Percentiles rank a stretch among this genome's conserved stretches.
These are phyloP conservation scores for Tonatia bakeri DNA, from an alignment of 2,113 vertebrate species.

Conservation along the genomic window DNA sequence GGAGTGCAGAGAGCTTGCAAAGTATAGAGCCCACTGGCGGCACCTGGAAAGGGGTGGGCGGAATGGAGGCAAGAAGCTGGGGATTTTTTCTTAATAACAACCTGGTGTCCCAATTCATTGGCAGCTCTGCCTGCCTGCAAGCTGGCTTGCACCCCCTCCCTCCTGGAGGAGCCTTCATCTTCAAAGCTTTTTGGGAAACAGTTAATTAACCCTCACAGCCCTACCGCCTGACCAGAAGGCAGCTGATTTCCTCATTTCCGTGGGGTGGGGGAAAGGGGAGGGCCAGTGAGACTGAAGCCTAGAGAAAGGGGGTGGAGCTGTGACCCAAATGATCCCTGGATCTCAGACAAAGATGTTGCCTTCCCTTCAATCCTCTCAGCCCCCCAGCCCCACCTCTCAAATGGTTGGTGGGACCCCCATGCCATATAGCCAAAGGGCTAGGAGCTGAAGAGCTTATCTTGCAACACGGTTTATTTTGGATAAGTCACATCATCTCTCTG, in stretches of 20 bases:
- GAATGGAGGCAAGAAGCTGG: slow-evolving; percentile 45
- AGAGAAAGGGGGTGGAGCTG: not conserved
- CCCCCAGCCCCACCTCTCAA: not conserved
- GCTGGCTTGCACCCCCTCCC: not conserved
- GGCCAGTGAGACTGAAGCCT: not conserved
- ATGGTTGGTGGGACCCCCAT: not conserved
- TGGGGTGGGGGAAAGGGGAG: not conserved
- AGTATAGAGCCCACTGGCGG: slow-evolving; percentile 23
- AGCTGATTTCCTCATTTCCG: not conserved
- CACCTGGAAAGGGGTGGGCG: slow-evolving; percentile 18
- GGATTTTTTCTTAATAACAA: slow-evolving; percentile 70
- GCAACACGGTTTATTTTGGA: not conserved
- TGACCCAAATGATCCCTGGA: not conserved
- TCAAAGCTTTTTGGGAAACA: slow-evolving; percentile 71
- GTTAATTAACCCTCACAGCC: slow-evolving; percentile 66
- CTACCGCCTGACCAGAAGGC: slow-evolving; percentile 28
- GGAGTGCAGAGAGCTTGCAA: slow-evolving; percentile 8
- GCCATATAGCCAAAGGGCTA: not conserved
- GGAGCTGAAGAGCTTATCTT: not conserved
- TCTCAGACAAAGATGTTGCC: not conserved
- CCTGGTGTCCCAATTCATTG: slow-evolving; percentile 50
- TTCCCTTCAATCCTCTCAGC: not conserved
- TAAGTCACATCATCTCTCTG: not conserved
- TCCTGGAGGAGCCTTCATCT: slow-evolving; percentile 58
- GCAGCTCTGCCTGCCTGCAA: slow-evolving; percentile 36